phyloP scores from a whole-genome alignment of 1,140 invertebrate genomes.

The Zaprionus camerounensis region DNA sequence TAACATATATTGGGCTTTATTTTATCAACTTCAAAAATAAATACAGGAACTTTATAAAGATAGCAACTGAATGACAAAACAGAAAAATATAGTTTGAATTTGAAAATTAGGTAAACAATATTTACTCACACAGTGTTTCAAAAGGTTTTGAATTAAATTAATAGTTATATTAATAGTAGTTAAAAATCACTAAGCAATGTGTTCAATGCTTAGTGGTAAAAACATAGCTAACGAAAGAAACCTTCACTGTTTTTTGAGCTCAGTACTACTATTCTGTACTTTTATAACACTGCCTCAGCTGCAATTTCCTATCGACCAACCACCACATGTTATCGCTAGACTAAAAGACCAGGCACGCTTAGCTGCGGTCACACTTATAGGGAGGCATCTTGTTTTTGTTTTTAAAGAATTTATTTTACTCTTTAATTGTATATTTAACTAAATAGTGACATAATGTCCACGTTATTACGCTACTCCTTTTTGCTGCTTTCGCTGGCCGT shows the following conservation, averaged over 20 bases:
- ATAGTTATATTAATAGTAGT: too few relatives aligned
- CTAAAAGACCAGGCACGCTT: neutral
- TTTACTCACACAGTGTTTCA: too few relatives aligned
- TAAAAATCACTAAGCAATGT: too few relatives aligned
- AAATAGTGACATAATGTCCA: constrained; percentile 37
- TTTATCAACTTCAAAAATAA: too few relatives aligned
- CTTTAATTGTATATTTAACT: constrained; percentile 30
- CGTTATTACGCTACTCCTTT: constrained; percentile 44
- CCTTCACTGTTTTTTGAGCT: neutral
- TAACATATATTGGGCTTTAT: too few relatives aligned
- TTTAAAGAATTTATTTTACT: constrained; percentile 39
- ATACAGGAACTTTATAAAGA: neutral
- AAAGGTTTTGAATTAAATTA: too few relatives aligned
- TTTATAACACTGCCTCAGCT: neutral
- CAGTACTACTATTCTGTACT: neutral
- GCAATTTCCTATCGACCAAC: constrained; percentile 12
- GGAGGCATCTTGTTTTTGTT: constrained; percentile 58
- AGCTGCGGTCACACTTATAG: constrained; percentile 34
- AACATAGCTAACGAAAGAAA: too few relatives aligned
- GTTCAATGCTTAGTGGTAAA: too few relatives aligned
- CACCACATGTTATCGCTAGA: constrained; percentile 13
- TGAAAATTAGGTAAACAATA: too few relatives aligned
- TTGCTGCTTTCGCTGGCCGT: constrained; percentile 52
- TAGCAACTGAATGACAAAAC: too few relatives aligned
- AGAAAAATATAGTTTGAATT: neutral